These are phyloP conservation scores for Rhadinocentrus ornatus DNA, from an alignment of 2,797 vertebrate species.

Conservation along the genomic window DNA sequence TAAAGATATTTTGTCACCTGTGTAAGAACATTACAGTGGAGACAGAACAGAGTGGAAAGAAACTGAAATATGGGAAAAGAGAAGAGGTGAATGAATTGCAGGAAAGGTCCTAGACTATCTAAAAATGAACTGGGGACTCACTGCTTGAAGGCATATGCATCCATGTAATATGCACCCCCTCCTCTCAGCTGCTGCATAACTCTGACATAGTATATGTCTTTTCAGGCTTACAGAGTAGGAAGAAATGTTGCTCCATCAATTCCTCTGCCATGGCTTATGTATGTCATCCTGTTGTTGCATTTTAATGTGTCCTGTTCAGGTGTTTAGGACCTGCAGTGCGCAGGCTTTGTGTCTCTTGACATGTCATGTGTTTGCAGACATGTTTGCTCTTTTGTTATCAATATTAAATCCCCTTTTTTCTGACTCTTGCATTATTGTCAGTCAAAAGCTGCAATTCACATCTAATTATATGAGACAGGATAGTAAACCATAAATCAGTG, in stretches of 20 bases:
- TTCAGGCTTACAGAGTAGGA: background rate
- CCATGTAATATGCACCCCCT: background rate
- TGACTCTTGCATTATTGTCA: background rate
- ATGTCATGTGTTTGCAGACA: background rate
- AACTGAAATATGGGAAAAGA: background rate
- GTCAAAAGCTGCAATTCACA: background rate
- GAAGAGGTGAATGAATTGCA: background rate
- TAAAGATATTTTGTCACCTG: background rate
- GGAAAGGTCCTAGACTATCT: background rate
- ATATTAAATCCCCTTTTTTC: background rate
- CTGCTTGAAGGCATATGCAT: background rate
- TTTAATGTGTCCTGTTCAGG: background rate
- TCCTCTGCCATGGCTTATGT: constrained; percentile 2
- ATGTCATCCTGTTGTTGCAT: background rate
- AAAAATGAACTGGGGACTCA: background rate
- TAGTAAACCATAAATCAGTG: background rate
- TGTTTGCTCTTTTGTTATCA: background rate
- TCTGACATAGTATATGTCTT: background rate
- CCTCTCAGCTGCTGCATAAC: background rate
- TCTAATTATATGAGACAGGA: constrained; percentile 1
- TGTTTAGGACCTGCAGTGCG: background rate
- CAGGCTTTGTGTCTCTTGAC: background rate
- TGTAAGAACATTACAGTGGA: background rate
- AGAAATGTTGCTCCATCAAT: constrained; percentile 5
- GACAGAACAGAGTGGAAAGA: background rate